Evolutionary conservation across 1,140 invertebrate genomes (phyloP).

Genomic region (Macrostomum lignano): DNA sequence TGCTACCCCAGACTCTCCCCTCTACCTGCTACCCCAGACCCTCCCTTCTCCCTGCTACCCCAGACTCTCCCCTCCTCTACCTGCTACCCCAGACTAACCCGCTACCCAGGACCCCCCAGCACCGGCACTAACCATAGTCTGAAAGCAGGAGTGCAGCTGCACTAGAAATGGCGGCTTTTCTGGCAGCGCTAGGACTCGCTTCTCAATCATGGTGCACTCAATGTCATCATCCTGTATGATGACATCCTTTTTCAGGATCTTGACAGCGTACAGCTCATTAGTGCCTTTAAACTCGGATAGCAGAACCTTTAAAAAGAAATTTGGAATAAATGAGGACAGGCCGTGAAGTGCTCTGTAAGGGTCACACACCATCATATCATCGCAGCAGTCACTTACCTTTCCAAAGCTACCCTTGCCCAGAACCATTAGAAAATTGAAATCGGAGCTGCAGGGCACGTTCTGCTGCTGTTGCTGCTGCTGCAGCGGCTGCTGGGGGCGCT

Average conservation of each 20-base stretch:
- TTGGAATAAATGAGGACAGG: no score
- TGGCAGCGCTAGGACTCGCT: constrained; percentile 69
- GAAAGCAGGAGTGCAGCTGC: constrained; percentile 84
- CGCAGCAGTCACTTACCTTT: no score
- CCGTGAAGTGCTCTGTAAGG: no score
- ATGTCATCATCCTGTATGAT: constrained; percentile 98
- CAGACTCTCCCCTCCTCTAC: no score
- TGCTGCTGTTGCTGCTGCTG: no score
- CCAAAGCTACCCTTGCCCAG: constrained; percentile 86
- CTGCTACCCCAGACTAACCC: no score
- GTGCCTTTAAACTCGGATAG: constrained; percentile 68
- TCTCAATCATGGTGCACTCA: constrained; percentile 94
- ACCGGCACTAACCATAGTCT: constrained; percentile 50
- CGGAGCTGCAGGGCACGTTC: no score
- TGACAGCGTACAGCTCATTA: constrained; percentile 86
- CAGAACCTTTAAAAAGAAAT: constrained; percentile 60
- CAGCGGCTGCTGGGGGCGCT: no score
- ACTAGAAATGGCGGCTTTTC: constrained; percentile 91
- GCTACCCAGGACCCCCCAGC: constrained; percentile 33
- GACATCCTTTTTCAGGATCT: constrained; percentile 91
- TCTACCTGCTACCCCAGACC: no score
- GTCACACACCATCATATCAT: no score
- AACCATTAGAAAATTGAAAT: constrained; percentile 91
- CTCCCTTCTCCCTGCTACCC: no score
- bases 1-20: no score